These are phyloP conservation scores for Sarcophaga rosellei DNA, from an alignment of 2,888 invertebrate species.

Conservation along the genomic window DNA sequence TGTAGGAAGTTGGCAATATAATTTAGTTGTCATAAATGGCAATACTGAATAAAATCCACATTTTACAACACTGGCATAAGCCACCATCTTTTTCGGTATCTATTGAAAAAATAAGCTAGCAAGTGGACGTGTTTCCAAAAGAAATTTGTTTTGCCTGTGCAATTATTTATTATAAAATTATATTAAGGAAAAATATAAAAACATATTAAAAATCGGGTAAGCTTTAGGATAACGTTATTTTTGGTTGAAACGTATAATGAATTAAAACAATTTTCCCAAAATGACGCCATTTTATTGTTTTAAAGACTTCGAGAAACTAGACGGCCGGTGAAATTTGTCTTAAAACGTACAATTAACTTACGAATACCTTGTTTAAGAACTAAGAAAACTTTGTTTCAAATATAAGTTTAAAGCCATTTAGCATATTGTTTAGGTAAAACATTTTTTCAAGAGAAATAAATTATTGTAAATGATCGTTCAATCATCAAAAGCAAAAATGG, in stretches of 20 bases:
- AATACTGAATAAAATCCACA: not conserved
- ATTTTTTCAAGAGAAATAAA: not conserved
- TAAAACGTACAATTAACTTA: not conserved
- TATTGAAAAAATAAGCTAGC: constrained; percentile 28
- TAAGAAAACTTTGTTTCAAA: not conserved
- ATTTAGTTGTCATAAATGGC: not conserved
- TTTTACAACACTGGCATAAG: constrained; percentile 32
- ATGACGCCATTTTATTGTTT: constrained; percentile 60
- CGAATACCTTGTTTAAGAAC: not conserved
- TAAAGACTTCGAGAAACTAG: constrained; percentile 18
- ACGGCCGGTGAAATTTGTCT: constrained; percentile 48
- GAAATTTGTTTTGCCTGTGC: constrained; percentile 34
- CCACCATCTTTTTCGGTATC: constrained; percentile 54
- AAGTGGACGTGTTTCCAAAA: constrained; percentile 23
- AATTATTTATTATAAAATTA: not conserved
- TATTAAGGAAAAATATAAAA: constrained; percentile 1
- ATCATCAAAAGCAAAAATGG: constrained; percentile 55
- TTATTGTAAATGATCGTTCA: constrained; percentile 5
- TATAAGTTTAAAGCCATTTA: not conserved
- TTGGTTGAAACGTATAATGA: constrained; percentile 7
- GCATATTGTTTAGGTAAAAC: too few relatives aligned
- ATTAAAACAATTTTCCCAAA: constrained; percentile 44
- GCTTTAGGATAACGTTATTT: constrained; percentile 20
- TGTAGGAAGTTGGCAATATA: too few relatives aligned
- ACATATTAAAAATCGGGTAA: constrained; percentile 42